phyloP scores from a whole-genome alignment of 2,888 invertebrate species.

The Galerucella nymphaeae region DNA sequence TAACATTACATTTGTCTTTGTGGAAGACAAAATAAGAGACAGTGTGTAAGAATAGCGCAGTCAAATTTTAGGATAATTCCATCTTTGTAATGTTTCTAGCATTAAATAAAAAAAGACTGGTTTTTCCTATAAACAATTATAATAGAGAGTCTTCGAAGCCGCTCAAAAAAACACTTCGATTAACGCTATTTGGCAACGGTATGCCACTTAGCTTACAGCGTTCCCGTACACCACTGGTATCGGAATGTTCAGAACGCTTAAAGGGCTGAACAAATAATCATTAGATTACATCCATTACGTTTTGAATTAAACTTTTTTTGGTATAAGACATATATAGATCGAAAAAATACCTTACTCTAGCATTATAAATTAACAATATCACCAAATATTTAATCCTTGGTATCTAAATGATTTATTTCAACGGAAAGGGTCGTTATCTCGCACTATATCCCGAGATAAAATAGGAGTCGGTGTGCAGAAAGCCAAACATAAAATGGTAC shows the following conservation, averaged over 20 bases:
- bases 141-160: too few species aligned
- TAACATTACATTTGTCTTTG: conserved; percentile 40
- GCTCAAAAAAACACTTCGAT: too few species aligned
- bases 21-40: conserved; percentile 32
- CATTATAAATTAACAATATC: neutral
- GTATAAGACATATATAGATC: too few species aligned
- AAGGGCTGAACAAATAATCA: too few species aligned
- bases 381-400: conserved; percentile 4
- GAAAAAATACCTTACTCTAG: neutral
- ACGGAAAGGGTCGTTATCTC: conserved; percentile 24
- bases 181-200: too few species aligned
- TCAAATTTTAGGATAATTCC: neutral
- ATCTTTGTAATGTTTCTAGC: neutral
- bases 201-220: too few species aligned
- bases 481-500: conserved; percentile 49
- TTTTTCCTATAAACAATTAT: too few species aligned
- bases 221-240: too few species aligned
- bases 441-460: conserved; percentile 38
- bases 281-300: too few species aligned
- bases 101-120: neutral
- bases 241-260: too few species aligned
- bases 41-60: conserved; percentile 9
- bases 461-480: conserved; percentile 45
- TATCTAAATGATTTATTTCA: conserved; percentile 3
- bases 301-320: too few species aligned